Base-by-base conservation (phyloP, 2,888 invertebrate genomes). In the Trissoscelio sp. region DNA sequence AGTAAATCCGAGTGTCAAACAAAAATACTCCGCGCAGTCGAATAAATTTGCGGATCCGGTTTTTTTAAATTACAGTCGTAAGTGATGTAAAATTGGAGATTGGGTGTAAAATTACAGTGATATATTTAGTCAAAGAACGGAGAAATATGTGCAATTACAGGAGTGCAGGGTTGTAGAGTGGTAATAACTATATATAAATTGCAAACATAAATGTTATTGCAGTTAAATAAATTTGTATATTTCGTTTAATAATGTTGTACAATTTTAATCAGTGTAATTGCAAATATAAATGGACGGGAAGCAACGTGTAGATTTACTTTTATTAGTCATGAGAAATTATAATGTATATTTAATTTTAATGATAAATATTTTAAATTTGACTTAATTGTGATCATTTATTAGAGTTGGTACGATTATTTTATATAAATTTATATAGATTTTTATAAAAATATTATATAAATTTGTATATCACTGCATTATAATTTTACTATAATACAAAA, bases 1-100 rank as follows among this genome's bases (percentile, higher is more conserved):
- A 70, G 69, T 78, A 70, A 78, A 70, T 55, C 62, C 39, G 37
- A 44, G 44, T 60, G 67, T 66, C 70, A 44, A 51, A 48, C 48
- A 79, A 70, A 64, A 69, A 60, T 44, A 44, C n/a, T n/a, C n/a
- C n/a, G 14, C n/a, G n/a, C 14, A 11, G 31, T 28, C 58, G 14
- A 75, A 67, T 67, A 58, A 53, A 69, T 60, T 69, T 64, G 24
- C n/a, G 7, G 58, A 75, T 66, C 24, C 42, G 57, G 66, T 7
- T 18, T 31, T 42, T 44, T 58, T 31, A 44, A 62, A 73, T 72
- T 70, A 20, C 72, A 16, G 12, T 18, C 11, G 6, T 46, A 20
- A 28, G 39, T 42, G 37, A 28, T 28, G 46, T 48, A 72, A 51
- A 53, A 66, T 34, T 66, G 46, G 37, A 14, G 39, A 22, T 24